Evolutionary conservation across 2,113 vertebrate genomes (phyloP).

Genomic region (Indicator indicator): DNA sequence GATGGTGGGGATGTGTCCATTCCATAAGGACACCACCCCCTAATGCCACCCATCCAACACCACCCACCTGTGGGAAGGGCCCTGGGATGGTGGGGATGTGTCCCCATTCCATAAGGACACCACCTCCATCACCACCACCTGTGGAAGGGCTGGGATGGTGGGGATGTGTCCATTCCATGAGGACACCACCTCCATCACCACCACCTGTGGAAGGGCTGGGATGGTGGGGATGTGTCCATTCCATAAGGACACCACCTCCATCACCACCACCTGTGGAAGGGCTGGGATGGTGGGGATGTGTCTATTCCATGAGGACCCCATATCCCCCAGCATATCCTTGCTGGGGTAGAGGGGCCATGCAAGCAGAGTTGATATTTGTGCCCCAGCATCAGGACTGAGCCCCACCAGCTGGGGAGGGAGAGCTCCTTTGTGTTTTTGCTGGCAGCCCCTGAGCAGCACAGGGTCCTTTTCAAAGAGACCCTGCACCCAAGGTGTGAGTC

Average conservation of each 20-base stretch:
- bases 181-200: no score
- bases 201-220: no score
- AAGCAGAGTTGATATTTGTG: background rate
- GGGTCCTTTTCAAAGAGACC: background rate
- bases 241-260: no score
- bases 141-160: background rate
- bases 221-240: no score
- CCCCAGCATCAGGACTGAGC: background rate
- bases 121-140: background rate
- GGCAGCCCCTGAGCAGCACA: background rate
- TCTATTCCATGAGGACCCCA: no score
- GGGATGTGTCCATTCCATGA: background rate
- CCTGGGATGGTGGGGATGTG: background rate
- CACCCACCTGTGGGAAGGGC: no score
- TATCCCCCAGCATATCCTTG: no score
- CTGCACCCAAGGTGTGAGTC: fast-evolving
- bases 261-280: no score
- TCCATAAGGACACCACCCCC: fast-evolving
- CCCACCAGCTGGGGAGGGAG: no score
- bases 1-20: background rate
- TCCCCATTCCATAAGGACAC: background rate
- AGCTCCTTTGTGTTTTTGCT: background rate
- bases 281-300: no score
- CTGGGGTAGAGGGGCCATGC: background rate
- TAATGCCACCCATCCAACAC: no score